phyloP scores from a whole-genome alignment of 2,113 vertebrate species.

The Circaetus gallicus region DNA sequence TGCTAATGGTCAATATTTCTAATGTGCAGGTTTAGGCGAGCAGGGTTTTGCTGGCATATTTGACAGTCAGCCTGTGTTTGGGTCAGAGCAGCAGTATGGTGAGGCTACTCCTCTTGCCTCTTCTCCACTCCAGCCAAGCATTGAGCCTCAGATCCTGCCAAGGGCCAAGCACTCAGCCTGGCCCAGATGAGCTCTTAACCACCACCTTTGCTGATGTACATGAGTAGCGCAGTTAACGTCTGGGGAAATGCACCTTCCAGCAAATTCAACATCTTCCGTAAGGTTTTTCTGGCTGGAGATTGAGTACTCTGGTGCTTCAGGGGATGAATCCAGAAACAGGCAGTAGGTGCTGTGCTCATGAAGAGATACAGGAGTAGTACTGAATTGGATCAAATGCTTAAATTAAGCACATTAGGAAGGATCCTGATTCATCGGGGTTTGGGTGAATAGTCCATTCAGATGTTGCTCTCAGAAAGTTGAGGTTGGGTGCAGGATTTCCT shows the following conservation, averaged over 20 bases:
- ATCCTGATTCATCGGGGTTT: neutral
- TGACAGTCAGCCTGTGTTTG: neutral
- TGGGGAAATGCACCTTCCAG: neutral
- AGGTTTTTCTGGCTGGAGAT: neutral
- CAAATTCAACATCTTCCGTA: neutral
- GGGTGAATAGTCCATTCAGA: neutral
- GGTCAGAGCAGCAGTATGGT: neutral
- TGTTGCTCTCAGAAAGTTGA: neutral
- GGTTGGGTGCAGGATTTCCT: neutral
- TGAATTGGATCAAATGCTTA: neutral
- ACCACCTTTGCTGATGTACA: rapidly evolving
- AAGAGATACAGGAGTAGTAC: neutral
- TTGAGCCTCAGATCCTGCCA: neutral
- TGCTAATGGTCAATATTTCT: neutral
- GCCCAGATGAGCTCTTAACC: neutral
- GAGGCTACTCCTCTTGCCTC: neutral
- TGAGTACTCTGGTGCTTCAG: neutral
- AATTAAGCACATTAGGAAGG: neutral
- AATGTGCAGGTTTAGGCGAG: neutral
- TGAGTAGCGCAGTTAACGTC: neutral
- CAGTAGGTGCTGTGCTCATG: neutral
- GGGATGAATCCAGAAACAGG: neutral
- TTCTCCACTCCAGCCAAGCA: neutral
- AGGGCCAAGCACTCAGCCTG: neutral
- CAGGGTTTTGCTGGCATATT: neutral